Base-by-base conservation (phyloP, 2,888 invertebrate species). In the Opisthograptis luteolata region DNA sequence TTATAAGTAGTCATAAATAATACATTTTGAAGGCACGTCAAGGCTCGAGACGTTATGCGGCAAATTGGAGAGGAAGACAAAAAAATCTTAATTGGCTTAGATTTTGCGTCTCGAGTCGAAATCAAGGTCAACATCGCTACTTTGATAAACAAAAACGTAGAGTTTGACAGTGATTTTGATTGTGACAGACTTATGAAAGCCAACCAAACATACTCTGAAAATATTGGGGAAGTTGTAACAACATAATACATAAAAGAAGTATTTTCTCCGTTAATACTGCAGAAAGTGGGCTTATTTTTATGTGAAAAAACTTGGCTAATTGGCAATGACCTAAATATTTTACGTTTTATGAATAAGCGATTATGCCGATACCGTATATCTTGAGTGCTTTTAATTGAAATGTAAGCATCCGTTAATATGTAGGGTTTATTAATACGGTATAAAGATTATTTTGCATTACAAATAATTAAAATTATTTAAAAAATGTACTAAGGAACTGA, bases 21-120 rank as follows among this genome's bases (percentile, higher is more conserved):
- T 10, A 50, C 24, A 45, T 45, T 51, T 51, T 27, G 49, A 58
- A 42, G 49, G 46, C 51, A 54, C 44, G 48, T 43, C 58, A 59
- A 62, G 62, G 57, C 47, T 50, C 10, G 22, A 51, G 32, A 53
- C 40, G 37, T 45, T 40, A 51, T 30, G 41, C 48, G 36, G 51
- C 45, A 53, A 53, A 51, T 52, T 55, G 55, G 54, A 56, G 53
- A 60, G 59, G 50, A 41, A 57, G 30, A 55, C 51, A 57, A 62
- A 62, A 62, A 62, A 57, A 28, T 31, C 40, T 59, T 62, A 62
- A 62, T 62, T 62, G 59, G 30, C 51, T 59, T 59, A 51, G 53
- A 59, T 48, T 57, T 55, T 51, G 53, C 58, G 48, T 50, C 57
- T 46, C 35, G 42, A 48, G 30, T 20, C 8, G 49, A 30, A 53